phyloP scores from a whole-genome alignment of 2,113 vertebrate species.

The Psammodynastes pulverulentus region DNA sequence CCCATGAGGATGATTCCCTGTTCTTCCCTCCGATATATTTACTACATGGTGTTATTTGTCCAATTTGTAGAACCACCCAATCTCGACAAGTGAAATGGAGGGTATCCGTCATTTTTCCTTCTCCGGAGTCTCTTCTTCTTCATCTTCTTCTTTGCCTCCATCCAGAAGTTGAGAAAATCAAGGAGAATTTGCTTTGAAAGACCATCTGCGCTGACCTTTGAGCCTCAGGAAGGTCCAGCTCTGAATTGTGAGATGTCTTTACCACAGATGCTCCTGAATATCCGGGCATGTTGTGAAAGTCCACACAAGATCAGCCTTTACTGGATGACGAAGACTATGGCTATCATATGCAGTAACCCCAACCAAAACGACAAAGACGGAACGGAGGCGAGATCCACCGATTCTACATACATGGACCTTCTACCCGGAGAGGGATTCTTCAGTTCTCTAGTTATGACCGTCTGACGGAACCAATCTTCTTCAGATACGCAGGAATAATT shows the following conservation, averaged over 20 bases:
- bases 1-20: neutral
- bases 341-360: conserved; percentile 33
- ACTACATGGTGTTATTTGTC: neutral
- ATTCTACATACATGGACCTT: rapidly evolving
- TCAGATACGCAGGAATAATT: conserved; percentile 67
- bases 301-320: conserved; percentile 32
- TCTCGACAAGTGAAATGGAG: neutral
- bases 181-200: neutral
- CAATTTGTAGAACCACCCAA: neutral
- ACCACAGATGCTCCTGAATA: neutral
- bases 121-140: neutral
- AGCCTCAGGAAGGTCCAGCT: neutral
- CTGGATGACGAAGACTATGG: conserved; percentile 55
- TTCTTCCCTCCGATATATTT: too few species aligned
- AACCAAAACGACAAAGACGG: conserved; percentile 27
- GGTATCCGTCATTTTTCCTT: neutral
- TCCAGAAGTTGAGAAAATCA: neutral
- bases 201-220: neutral
- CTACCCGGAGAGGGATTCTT: conserved; percentile 15
- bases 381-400: neutral
- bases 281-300: neutral
- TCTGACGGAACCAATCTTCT: conserved; percentile 65
- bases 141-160: neutral
- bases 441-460: conserved; percentile 63
- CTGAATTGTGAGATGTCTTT: neutral